These are phyloP conservation scores for Torymus aiolomorphi DNA, from an alignment of 2,888 invertebrate species.

Conservation along the genomic window DNA sequence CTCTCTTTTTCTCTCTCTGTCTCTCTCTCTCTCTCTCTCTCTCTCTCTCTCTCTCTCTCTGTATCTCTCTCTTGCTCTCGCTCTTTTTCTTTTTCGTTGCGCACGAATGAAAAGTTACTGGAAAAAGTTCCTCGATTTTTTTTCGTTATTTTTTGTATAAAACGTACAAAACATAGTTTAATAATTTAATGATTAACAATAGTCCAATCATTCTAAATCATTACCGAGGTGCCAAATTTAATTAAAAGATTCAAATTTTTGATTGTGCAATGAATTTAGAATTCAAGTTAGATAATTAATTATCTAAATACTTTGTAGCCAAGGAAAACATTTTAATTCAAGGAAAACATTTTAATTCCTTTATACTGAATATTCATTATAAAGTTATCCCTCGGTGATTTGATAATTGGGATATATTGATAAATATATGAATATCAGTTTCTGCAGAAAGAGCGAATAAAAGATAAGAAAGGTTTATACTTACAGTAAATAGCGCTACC, in stretches of 20 bases:
- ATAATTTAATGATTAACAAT: no score
- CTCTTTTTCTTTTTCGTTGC: not conserved
- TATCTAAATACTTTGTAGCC: no score
- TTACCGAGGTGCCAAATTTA: no score
- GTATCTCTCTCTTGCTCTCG: no score
- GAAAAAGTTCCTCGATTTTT: slow-evolving; percentile 23
- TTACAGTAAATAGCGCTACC: no score
- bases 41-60: not conserved
- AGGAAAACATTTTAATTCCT: not conserved
- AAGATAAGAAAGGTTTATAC: no score
- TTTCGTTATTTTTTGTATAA: not conserved
- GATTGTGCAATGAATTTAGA: no score
- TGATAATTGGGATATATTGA: not conserved
- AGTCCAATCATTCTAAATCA: no score
- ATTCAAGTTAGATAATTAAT: no score
- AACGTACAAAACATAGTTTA: not conserved
- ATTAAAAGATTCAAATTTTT: no score
- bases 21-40: not conserved
- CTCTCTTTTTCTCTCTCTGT: not conserved
- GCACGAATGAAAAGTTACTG: slow-evolving; percentile 24
- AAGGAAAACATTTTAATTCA: not conserved
- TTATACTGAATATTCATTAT: not conserved
- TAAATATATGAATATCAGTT: no score
- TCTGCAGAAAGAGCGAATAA: no score
- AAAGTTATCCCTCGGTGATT: not conserved